These are phyloP conservation scores for Trissolcus brochymenae DNA, from an alignment of 2,888 invertebrate genomes.

Conservation along the genomic window DNA sequence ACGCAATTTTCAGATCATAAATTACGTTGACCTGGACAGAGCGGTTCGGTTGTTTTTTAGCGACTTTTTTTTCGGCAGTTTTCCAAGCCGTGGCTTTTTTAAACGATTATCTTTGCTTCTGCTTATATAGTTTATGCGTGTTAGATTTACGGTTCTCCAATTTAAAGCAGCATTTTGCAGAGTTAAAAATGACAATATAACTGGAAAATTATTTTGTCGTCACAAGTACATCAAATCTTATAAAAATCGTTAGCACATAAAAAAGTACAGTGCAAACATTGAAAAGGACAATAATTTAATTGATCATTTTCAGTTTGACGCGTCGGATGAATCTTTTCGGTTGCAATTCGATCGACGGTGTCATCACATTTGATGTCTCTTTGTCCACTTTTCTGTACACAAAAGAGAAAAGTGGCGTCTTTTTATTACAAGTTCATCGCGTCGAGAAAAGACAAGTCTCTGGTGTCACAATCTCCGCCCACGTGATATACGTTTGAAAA, in stretches of 20 bases:
- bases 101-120: conserved; percentile 15
- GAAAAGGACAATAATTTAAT: no score
- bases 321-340: no score
- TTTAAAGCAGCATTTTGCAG: no score
- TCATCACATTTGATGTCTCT: not conserved
- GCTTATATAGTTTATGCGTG: no score
- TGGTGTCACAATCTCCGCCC: conserved; percentile 15
- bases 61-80: not conserved
- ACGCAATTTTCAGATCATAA: conserved; percentile 30
- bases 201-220: no score
- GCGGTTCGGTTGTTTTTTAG: conserved; percentile 14
- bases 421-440: not conserved
- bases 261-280: not conserved
- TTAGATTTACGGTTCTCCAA: no score
- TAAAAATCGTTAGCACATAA: not conserved
- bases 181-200: no score
- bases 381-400: not conserved
- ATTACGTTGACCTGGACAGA: conserved; percentile 31
- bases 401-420: not conserved
- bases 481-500: conserved; percentile 13
- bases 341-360: not conserved
- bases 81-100: conserved; percentile 24
- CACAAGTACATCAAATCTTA: no score
- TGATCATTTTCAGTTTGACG: not conserved
- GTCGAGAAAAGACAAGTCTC: not conserved